phyloP scores from a whole-genome alignment of 2,888 invertebrate genomes.

The Priocnemis perturbator region DNA sequence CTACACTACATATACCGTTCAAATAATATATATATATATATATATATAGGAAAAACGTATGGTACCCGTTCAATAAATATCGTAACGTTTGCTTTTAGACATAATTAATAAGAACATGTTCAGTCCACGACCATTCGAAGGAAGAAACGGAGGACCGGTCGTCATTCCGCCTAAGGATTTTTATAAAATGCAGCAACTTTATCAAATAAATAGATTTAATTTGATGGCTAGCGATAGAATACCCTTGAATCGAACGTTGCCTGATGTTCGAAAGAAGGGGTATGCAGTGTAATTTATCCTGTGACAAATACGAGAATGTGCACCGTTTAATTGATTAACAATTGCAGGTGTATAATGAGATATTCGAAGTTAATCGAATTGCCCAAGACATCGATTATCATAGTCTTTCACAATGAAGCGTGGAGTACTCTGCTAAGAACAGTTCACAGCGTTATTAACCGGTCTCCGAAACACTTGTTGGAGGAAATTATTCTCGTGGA shows the following conservation, averaged over 20 bases:
- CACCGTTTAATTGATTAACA: background rate
- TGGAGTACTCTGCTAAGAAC: slow-evolving; percentile 98
- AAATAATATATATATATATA: slow-evolving; percentile 4
- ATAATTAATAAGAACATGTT: slow-evolving; percentile 87
- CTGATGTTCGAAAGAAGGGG: slow-evolving; percentile 90
- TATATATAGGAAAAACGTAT: background rate
- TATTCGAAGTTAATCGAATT: slow-evolving; percentile 79
- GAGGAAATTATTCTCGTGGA: slow-evolving; percentile 92
- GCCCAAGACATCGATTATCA: slow-evolving; percentile 93
- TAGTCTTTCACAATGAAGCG: slow-evolving; percentile 99
- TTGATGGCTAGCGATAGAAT: slow-evolving; percentile 92
- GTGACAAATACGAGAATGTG: background rate
- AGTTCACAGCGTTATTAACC: slow-evolving; percentile 93
- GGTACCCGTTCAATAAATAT: background rate
- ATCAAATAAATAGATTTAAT: slow-evolving; percentile 91
- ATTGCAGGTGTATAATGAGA: slow-evolving; percentile 80
- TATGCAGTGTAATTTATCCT: slow-evolving; percentile 70
- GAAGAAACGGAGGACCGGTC: slow-evolving; percentile 88
- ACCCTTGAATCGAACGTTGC: slow-evolving; percentile 88
- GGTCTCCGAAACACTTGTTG: slow-evolving; percentile 87
- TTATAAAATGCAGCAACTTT: slow-evolving; percentile 86
- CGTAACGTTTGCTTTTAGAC: slow-evolving; percentile 75
- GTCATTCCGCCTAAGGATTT: slow-evolving; percentile 85
- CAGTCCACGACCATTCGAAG: slow-evolving; percentile 84
- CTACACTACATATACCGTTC: background rate